Percentiles rank a stretch among this genome's conserved stretches.
Conservation (phyloP, 1,140 invertebrate species). For the Papilio polyxenes region DNA sequence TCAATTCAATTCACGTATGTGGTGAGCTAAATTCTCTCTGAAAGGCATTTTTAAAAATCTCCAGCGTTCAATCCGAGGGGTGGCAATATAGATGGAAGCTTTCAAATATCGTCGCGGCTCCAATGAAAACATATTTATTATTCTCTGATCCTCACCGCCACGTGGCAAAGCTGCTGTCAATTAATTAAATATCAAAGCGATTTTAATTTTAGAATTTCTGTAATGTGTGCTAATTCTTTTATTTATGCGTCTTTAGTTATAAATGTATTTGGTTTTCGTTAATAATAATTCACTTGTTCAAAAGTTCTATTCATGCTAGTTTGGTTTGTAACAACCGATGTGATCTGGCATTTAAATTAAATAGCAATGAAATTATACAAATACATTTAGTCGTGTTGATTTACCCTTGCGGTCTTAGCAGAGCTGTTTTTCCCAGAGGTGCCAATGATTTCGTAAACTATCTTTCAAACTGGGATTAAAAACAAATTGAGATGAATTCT, state of each 20-base stretch:
- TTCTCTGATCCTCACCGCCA: constrained; percentile 2
- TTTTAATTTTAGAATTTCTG: neutral
- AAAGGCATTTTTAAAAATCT: constrained; percentile 17
- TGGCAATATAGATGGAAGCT: constrained; percentile 26
- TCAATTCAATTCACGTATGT: neutral
- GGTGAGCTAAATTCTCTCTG: neutral
- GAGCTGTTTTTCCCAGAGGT: neutral
- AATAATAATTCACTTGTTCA: neutral
- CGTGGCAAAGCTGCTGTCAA: neutral
- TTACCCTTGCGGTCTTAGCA: neutral
- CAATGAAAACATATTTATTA: constrained; percentile 31
- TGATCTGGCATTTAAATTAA: neutral
- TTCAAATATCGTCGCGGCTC: constrained; percentile 15
- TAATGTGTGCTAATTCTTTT: neutral
- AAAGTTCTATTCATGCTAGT: neutral
- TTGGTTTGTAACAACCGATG: neutral
- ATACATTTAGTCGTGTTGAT: neutral
- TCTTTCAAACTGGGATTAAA: constrained; percentile 21
- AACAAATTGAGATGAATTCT: constrained; percentile 26
- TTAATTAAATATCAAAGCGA: neutral
- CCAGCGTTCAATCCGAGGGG: constrained; percentile 17
- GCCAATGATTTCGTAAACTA: constrained; percentile 12
- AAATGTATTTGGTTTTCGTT: neutral
- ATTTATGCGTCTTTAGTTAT: neutral
- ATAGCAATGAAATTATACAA: neutral